Percentiles rank a stretch among this genome's conserved stretches.
These are phyloP conservation scores for Dryobates pubescens DNA, from an alignment of 2,797 vertebrate species.

Conservation along the genomic window DNA sequence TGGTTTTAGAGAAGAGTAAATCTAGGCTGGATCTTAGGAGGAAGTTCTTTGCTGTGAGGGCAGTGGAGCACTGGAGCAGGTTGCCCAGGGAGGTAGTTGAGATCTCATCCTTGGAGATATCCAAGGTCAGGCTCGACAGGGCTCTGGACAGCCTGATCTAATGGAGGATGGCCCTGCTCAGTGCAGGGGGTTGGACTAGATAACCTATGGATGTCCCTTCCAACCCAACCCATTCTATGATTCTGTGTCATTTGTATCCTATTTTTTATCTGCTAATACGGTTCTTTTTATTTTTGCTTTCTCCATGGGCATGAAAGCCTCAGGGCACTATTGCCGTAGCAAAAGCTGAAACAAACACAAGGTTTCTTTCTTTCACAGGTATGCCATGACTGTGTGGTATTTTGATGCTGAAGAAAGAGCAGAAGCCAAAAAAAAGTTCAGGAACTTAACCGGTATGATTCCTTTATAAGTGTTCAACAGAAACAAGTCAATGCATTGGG, in stretches of 20 bases:
- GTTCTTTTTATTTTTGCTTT: background rate
- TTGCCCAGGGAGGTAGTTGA: no score
- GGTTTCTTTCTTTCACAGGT: conserved; percentile 78
- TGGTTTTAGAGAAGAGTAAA: no score
- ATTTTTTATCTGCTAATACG: background rate
- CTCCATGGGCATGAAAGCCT: background rate
- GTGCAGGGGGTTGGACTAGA: no score
- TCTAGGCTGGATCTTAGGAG: no score
- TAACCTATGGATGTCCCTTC: no score
- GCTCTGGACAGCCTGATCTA: no score
- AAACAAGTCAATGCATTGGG: background rate
- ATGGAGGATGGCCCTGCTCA: no score
- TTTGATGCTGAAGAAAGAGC: conserved; percentile 94
- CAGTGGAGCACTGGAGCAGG: no score
- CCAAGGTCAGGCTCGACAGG: no score
- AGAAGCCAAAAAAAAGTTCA: conserved; percentile 91
- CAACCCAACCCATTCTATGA: no score
- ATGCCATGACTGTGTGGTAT: conserved; percentile 97
- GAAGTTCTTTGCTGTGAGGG: no score
- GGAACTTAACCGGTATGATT: conserved; percentile 83
- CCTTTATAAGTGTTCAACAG: background rate
- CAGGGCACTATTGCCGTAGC: background rate
- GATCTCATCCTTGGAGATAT: no score
- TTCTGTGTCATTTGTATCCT: background rate
- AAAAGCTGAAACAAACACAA: background rate